Conservation (phyloP, 2,113 vertebrate genomes). For the Tupaia chinensis region DNA sequence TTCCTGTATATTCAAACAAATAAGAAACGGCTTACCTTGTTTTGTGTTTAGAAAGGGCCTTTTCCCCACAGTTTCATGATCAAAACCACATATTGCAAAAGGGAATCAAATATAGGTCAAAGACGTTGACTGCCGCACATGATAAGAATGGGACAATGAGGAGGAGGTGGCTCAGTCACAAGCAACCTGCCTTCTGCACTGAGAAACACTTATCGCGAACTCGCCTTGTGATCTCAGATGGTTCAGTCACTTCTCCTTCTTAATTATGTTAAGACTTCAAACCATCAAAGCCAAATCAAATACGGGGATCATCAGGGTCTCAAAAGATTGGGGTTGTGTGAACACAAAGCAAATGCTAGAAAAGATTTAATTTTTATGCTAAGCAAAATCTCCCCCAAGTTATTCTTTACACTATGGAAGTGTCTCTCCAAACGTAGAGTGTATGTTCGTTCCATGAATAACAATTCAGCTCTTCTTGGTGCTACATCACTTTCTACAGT, state of each 20-base stretch:
- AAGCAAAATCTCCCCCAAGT: background rate
- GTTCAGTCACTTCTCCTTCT: slow-evolving; percentile 1
- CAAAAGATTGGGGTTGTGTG: slow-evolving; percentile 2
- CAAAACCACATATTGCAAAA: slow-evolving; percentile 59
- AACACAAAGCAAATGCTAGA: background rate
- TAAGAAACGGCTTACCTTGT: slow-evolving; percentile 59
- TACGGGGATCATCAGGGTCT: background rate
- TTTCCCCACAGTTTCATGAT: slow-evolving; percentile 55
- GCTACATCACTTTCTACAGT: background rate
- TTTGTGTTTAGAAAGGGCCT: slow-evolving; percentile 45
- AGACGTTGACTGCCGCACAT: background rate
- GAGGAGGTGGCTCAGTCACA: background rate
- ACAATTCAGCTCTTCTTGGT: background rate
- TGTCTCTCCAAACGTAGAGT: background rate
- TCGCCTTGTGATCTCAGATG: background rate
- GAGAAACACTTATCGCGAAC: background rate
- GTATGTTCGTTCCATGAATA: background rate
- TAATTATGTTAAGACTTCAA: slow-evolving; percentile 59
- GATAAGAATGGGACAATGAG: background rate
- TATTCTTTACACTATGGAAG: background rate
- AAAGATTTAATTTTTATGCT: slow-evolving; percentile 22
- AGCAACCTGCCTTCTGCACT: background rate
- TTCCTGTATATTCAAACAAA: slow-evolving; percentile 69
- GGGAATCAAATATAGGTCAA: slow-evolving; percentile 70
- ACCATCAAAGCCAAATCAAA: background rate